A percentile compares a stretch with the other conserved stretches of the same genome.
phyloP scores from a whole-genome alignment of 2,797 vertebrate species.

The Prunella strophiata region DNA sequence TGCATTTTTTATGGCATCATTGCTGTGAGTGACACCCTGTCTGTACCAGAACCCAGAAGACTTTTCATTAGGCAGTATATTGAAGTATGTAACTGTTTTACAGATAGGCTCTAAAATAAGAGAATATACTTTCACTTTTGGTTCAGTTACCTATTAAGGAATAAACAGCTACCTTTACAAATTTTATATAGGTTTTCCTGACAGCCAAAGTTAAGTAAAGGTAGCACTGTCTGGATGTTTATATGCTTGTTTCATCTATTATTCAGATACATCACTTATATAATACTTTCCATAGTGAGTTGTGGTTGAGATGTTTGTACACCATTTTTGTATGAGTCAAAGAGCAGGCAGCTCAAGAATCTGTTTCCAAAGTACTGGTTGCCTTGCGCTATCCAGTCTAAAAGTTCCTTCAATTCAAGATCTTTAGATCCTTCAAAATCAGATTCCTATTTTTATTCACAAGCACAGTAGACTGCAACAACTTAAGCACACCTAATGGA shows the following conservation, averaged over 20 bases:
- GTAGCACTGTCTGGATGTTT: neutral
- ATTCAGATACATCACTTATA: neutral
- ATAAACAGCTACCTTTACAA: neutral
- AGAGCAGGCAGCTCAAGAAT: neutral
- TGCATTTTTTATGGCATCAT: constrained; percentile 55
- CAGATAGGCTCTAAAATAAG: constrained; percentile 16
- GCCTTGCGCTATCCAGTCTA: neutral
- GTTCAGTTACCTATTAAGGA: neutral
- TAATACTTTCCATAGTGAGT: neutral
- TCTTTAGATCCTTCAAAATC: neutral
- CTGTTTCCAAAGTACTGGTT: neutral
- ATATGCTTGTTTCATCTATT: constrained; percentile 21
- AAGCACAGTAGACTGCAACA: neutral
- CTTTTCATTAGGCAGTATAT: constrained; percentile 22
- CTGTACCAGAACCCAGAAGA: neutral
- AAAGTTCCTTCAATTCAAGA: neutral
- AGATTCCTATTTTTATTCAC: neutral
- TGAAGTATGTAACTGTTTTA: constrained; percentile 15
- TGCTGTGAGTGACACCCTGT: neutral
- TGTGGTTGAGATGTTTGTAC: neutral
- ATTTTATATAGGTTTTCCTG: constrained; percentile 8
- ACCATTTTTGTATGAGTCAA: neutral
- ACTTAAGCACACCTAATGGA: neutral
- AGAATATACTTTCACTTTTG: neutral
- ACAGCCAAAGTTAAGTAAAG: neutral